Percentiles rank a stretch among this genome's conserved stretches.
These are phyloP conservation scores for Isichthys henryi DNA, from an alignment of 2,113 vertebrate genomes.

Conservation along the genomic window DNA sequence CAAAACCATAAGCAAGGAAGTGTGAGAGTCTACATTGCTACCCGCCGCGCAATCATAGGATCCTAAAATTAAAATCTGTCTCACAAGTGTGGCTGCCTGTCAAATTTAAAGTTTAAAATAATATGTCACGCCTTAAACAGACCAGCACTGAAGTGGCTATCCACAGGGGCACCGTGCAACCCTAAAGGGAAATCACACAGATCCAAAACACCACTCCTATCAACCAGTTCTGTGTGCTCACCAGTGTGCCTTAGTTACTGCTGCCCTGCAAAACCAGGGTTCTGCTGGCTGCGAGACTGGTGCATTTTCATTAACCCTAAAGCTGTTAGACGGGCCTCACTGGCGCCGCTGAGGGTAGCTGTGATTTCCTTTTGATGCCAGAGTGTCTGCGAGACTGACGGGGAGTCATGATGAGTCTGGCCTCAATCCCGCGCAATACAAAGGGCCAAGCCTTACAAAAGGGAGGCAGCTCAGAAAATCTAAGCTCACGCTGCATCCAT, in stretches of 20 bases:
- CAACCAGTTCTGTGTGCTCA: background rate
- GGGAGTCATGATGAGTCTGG: background rate
- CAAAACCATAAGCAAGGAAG: background rate
- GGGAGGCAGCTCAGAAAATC: background rate
- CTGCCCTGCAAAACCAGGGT: background rate
- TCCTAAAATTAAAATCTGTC: background rate
- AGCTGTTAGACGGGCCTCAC: background rate
- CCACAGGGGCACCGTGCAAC: background rate
- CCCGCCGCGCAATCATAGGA: background rate
- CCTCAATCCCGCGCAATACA: background rate
- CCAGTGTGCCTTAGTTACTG: background rate
- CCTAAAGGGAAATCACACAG: background rate
- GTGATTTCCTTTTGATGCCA: background rate
- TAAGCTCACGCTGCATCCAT: background rate
- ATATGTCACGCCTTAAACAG: background rate
- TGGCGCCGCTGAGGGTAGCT: background rate
- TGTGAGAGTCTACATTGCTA: background rate
- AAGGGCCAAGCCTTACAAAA: background rate
- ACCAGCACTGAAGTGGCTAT: background rate
- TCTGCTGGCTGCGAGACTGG: background rate
- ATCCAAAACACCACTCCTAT: background rate
- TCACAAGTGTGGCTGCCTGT: background rate
- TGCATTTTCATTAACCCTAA: background rate
- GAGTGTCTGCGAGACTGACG: background rate
- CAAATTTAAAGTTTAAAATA: background rate